A percentile compares a stretch with the other conserved stretches of the same genome.
phyloP scores from a whole-genome alignment of 2,113 vertebrate genomes.

The Poecilia latipinna region DNA sequence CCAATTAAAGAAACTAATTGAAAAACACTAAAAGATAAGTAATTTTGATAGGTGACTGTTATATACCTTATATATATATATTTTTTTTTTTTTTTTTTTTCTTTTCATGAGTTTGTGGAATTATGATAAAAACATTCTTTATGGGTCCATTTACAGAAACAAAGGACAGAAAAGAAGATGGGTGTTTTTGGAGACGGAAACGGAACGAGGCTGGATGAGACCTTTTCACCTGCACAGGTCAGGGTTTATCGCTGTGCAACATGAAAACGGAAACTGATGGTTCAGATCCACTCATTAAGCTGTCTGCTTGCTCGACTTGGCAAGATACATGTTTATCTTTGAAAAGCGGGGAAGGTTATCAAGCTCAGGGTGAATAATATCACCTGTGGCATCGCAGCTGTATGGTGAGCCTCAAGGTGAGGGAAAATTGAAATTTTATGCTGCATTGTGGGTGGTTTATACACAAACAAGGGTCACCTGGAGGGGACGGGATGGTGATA shows the following conservation, averaged over 20 bases:
- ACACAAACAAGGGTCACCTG: slow-evolving; percentile 11
- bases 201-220: background rate
- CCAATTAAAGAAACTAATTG: too few relatives aligned
- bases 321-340: slow-evolving; percentile 49
- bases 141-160: too few relatives aligned
- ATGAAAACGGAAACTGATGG: slow-evolving; percentile 21
- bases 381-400: slow-evolving; percentile 31
- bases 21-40: too few relatives aligned
- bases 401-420: slow-evolving; percentile 50
- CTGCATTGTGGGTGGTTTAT: slow-evolving; percentile 16
- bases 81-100: too few relatives aligned
- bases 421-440: slow-evolving; percentile 45
- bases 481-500: slow-evolving; percentile 2
- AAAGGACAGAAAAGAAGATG: background rate
- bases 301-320: slow-evolving; percentile 22
- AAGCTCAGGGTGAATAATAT: slow-evolving; percentile 22
- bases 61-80: too few relatives aligned
- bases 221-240: background rate
- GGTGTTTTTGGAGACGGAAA: background rate
- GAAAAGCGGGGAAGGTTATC: slow-evolving; percentile 36
- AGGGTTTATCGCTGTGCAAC: slow-evolving; percentile 22
- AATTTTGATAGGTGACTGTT: too few relatives aligned
- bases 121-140: too few relatives aligned
- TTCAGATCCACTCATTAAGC: slow-evolving; percentile 30
- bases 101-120: too few relatives aligned